Evolutionary conservation across 2,797 vertebrate species (phyloP), one percentile per base, ranked within the genome.

Genomic region (Typhlichthys eigenmanni): DNA sequence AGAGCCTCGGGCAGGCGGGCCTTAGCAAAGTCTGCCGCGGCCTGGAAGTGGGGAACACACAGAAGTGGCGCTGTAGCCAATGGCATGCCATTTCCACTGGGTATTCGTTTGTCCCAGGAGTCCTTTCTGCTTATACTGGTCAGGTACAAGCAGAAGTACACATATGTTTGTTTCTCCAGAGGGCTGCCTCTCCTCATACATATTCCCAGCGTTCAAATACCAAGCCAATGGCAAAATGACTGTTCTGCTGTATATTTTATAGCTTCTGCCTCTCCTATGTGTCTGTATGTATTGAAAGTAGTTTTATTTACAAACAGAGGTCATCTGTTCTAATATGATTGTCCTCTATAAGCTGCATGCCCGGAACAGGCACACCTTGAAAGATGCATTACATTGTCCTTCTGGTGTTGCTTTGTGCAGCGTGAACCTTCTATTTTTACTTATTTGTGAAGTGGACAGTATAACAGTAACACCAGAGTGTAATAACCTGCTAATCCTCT

Each of bases 11-110:
- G 94, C 82, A 99, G 93, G 78, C 94, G 94, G 49, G 92, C 91
- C 87, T 98, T 98, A 66, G 95, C 95, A 49, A 96, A 98, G 73
- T 99, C 97, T 13, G 97, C 97, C 56, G 97, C 97, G 0, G 96
- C 95, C 97, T 99, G 77, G 3, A 66, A 65, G 82, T 24, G 47
- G 51, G 80, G 58, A 77, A 17, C 50, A 81, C 51, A 52, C 46
- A 69, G 54, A 67, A 1, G 62, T 63, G 53, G 34, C 34, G 8
- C 34, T 56, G 9, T 4, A 11, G 64, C 6, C 29, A 34, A 45
- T 34, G 24, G 38, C 34, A 38, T 38, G 34, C 8, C 5, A 19
- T 19, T 19, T 19, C 19, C 19, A 19, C 8, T 38, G 5, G 34
- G 34, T 8, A 57, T 2, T 58, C 17, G 60, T 47, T 10, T 47